Base-by-base conservation (phyloP, 1,140 invertebrate species). In the Eupeodes corollae region DNA sequence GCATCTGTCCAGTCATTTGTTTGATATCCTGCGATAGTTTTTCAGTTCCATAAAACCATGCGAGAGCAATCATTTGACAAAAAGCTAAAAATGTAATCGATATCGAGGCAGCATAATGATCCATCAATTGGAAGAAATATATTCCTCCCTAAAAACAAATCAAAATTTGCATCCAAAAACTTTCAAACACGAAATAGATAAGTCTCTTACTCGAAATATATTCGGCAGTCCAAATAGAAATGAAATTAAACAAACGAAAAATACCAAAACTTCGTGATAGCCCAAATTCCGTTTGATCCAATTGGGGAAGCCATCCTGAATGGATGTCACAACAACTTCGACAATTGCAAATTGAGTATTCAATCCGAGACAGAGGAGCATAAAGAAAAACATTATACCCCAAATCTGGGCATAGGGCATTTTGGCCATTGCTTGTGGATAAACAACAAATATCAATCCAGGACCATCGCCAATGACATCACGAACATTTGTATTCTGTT, bases 321-420 rank as follows among this genome's bases (percentile, higher is more conserved):
- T 83, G 1, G 88, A 89, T 2, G 90, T 93, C 0, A 92, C 84
- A 1, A 94, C 87, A 1, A 92, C 89, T 74, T 94, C 89, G 26
- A 91, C 86, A 44, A 89, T 86, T 6, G 87, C 87, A 73, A 89
- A 88, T 79, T 91, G 87, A 69, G 87, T 93, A 65, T 94, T 92
- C 26, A 95, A 75, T 33, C 89, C 88, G 5, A 92, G 75, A 61
- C 88, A 88, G 16, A 91, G 76, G 44, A 93, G 75, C 86, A 91
- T 91, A 55, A 88, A 84, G 75, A 93, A 93, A 70, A 93, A 92
- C 51, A 91, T 70, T 1, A 87, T 81, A 0, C 87, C 80, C 88
- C 88, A 92, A 11, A 91, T 66, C 67, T 87, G 83, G 6, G 87
- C 76, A 26, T 84, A 79, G 15, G 88, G 88, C 83, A 93, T 88